phyloP scores from a whole-genome alignment of 2,113 vertebrate species.

The Tragelaphus scriptus region DNA sequence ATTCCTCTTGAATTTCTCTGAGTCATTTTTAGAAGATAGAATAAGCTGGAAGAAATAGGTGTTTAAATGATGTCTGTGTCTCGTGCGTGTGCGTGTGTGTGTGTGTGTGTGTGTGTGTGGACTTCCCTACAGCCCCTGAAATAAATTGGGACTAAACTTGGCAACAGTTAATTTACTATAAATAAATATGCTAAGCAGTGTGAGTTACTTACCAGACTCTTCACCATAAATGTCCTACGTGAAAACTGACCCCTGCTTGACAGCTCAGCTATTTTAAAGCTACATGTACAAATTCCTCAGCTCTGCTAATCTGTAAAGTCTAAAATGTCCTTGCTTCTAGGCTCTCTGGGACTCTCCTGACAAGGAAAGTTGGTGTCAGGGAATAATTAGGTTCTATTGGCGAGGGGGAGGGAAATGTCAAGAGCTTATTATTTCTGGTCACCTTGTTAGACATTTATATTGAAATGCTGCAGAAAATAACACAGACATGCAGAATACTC shows the following conservation, averaged over 20 bases:
- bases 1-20: background rate
- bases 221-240: conserved; percentile 46
- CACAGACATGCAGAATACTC: background rate
- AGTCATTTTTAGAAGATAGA: conserved; percentile 44
- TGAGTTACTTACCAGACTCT: conserved; percentile 39
- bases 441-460: conserved; percentile 49
- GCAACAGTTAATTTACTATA: conserved; percentile 64
- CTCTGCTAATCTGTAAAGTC: conserved; percentile 43
- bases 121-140: background rate
- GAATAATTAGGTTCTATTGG: conserved; percentile 6
- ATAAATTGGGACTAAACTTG: background rate
- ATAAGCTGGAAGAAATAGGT: conserved; percentile 9
- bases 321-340: conserved; percentile 60
- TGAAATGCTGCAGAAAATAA: conserved; percentile 53
- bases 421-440: conserved; percentile 39
- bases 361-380: conserved; percentile 28
- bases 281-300: conserved; percentile 50
- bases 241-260: conserved; percentile 63
- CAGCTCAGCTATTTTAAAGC: conserved; percentile 70
- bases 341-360: background rate
- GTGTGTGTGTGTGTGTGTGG: no score
- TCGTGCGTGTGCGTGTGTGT: fast-evolving
- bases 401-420: conserved; percentile 35
- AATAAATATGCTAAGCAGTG: conserved; percentile 33
- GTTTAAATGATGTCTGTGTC: background rate